Evolutionary conservation across 2,113 vertebrate species (phyloP).

Genomic region (Pomatostomus ruficeps): DNA sequence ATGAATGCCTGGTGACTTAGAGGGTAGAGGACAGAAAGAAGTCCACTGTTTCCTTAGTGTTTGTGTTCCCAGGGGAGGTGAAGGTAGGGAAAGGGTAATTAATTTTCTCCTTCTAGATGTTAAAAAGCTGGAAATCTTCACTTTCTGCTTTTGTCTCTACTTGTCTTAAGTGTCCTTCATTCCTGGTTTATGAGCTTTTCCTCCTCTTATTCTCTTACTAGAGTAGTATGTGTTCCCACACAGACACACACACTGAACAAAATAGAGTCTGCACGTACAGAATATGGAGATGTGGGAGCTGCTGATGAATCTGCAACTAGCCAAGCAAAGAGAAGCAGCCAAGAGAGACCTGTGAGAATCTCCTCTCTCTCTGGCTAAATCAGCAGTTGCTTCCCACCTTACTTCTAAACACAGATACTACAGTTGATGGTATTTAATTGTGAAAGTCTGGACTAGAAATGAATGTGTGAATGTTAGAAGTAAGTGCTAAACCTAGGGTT

Average conservation of each 20-base stretch:
- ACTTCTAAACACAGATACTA: not conserved
- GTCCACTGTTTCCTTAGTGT: not conserved
- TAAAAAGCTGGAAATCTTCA: not conserved
- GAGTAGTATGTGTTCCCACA: not conserved
- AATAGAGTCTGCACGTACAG: not conserved
- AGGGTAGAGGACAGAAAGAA: not conserved
- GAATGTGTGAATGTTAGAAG: not conserved
- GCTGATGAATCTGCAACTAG: not conserved
- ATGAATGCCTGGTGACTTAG: not conserved
- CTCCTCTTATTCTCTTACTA: not conserved
- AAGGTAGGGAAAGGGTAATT: not conserved
- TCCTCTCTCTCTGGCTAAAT: not conserved
- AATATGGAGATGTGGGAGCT: not conserved
- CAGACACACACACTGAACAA: fast-evolving
- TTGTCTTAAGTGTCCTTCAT: not conserved
- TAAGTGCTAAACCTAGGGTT: not conserved
- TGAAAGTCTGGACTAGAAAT: not conserved
- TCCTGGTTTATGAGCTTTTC: not conserved
- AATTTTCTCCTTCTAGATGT: not conserved
- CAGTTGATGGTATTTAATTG: not conserved
- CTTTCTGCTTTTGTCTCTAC: not conserved
- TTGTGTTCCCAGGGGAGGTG: not conserved
- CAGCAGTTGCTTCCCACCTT: not conserved
- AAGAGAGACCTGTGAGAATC: not conserved
- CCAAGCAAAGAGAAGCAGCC: not conserved